A percentile compares a stretch with the other conserved stretches of the same genome.
Evolutionary conservation across 2,113 vertebrate species (phyloP).

Genomic region (Sinosuthora webbiana): DNA sequence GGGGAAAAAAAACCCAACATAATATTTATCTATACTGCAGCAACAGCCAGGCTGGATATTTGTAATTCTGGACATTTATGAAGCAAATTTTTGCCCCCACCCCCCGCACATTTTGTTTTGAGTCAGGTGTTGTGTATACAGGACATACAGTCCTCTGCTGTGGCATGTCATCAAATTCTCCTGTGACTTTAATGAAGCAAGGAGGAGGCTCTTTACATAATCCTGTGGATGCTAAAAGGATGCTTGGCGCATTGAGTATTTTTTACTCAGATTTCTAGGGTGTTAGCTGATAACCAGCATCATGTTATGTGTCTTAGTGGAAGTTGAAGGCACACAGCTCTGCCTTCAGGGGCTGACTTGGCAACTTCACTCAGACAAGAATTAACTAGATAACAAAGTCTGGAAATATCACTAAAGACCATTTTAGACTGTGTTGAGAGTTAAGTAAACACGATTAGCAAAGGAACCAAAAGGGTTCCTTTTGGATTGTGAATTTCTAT

Average conservation of each 20-base stretch:
- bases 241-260: not conserved
- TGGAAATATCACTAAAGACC: not conserved
- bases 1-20: not conserved
- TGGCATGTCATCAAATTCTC: not conserved
- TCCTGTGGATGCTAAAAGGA: not conserved
- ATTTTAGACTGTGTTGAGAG: not conserved
- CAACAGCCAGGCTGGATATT: not conserved
- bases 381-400: not conserved
- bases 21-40: not conserved
- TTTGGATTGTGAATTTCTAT: not conserved
- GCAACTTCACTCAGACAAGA: not conserved
- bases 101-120: not conserved
- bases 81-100: not conserved
- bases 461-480: not conserved
- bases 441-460: slow-evolving; percentile 11
- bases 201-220: not conserved
- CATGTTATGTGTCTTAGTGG: not conserved
- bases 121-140: not conserved
- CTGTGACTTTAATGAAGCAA: not conserved
- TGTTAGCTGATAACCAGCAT: not conserved
- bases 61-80: not conserved
- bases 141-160: not conserved
- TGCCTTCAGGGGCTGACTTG: not conserved
- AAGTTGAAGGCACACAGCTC: not conserved
- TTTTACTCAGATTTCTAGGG: not conserved